Percentiles rank a stretch among this genome's conserved stretches.
phyloP scores from a whole-genome alignment of 2,113 vertebrate species.

The Python bivittatus region DNA sequence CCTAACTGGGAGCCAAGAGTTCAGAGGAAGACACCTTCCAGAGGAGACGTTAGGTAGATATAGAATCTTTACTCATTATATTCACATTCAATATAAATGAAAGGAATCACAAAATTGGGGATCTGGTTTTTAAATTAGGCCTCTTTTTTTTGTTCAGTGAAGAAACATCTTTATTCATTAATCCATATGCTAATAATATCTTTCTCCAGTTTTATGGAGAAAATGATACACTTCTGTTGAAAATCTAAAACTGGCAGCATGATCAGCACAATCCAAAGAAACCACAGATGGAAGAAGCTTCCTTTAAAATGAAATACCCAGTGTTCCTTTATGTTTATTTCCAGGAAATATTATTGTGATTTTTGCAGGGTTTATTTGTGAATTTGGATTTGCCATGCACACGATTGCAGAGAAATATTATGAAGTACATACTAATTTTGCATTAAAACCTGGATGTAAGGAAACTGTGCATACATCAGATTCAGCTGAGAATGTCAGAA shows the following conservation, averaged over 20 bases:
- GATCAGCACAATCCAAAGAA: not conserved
- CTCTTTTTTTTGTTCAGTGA: not conserved
- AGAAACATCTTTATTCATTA: not conserved
- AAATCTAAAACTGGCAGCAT: not conserved
- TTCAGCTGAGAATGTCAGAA: not conserved
- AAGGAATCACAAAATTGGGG: not conserved
- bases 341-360: not conserved
- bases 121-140: not conserved
- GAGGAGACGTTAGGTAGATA: not conserved
- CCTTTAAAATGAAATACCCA: not conserved
- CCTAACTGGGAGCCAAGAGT: not conserved
- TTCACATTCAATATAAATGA: not conserved
- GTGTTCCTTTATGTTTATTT: conserved; percentile 3
- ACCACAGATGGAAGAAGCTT: not conserved
- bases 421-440: not conserved
- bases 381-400: not conserved
- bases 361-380: not conserved
- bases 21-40: not conserved
- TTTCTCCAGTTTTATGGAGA: not conserved
- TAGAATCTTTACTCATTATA: not conserved
- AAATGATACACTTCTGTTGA: not conserved
- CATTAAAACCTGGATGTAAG: not conserved
- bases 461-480: not conserved
- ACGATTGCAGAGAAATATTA: not conserved
- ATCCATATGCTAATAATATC: not conserved